Evolutionary conservation across 2,797 vertebrate species (phyloP).

Genomic region (Typhlichthys eigenmanni): DNA sequence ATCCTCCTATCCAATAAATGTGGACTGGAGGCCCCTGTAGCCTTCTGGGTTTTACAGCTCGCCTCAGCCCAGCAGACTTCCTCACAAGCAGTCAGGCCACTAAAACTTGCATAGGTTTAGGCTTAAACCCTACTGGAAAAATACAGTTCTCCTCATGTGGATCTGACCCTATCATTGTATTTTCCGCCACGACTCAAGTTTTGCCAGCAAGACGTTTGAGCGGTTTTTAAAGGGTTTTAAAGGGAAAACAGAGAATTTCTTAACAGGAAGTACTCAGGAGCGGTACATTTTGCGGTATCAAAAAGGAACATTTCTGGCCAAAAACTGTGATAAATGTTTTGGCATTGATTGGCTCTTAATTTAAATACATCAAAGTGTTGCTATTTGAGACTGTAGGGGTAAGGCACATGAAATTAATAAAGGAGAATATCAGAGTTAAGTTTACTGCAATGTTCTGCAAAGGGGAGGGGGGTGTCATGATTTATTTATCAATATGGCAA

Average conservation of each 20-base stretch:
- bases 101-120: slow-evolving; percentile 33
- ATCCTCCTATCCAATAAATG: slow-evolving; percentile 12
- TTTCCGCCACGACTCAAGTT: slow-evolving; percentile 23
- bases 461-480: slow-evolving; percentile 61
- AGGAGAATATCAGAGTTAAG: neutral
- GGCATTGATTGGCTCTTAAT: slow-evolving; percentile 36
- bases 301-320: no score
- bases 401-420: slow-evolving; percentile 19
- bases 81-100: slow-evolving; percentile 4
- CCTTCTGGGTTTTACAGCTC: slow-evolving; percentile 28
- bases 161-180: slow-evolving; percentile 29
- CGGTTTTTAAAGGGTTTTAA: neutral
- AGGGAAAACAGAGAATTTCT: slow-evolving; percentile 17
- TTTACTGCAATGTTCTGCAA: slow-evolving; percentile 35
- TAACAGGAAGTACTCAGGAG: neutral
- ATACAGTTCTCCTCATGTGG: slow-evolving; percentile 27
- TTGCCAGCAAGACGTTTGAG: neutral
- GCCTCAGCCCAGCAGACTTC: slow-evolving; percentile 38
- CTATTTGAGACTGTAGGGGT: slow-evolving; percentile 29
- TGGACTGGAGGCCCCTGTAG: neutral
- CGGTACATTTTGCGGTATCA: slow-evolving; percentile 2
- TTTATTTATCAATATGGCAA: slow-evolving; percentile 67
- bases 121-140: slow-evolving; percentile 33
- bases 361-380: slow-evolving; percentile 36
- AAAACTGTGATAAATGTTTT: neutral